phyloP scores from a whole-genome alignment of 2,113 vertebrate species.

The Ursus arctos region DNA sequence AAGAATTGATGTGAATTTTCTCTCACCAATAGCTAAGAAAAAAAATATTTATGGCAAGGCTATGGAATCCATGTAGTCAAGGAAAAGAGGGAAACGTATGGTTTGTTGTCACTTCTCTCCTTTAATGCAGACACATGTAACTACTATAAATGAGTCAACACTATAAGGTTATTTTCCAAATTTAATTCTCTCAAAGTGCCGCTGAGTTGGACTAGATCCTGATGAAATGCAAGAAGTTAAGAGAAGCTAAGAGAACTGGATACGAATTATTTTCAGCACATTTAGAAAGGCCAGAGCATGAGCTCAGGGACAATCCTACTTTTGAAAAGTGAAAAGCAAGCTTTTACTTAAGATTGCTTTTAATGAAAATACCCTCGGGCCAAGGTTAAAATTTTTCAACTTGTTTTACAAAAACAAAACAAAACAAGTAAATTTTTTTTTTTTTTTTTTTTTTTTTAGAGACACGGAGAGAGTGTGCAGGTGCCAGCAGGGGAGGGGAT shows the following conservation, averaged over 20 bases:
- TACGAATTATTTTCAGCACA: conserved; percentile 56
- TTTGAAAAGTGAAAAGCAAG: conserved; percentile 63
- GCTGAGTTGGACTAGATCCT: conserved; percentile 2
- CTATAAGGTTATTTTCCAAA: conserved; percentile 46
- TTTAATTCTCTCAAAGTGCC: conserved; percentile 60
- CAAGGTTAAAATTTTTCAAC: conserved; percentile 60
- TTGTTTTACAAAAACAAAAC: conserved; percentile 54
- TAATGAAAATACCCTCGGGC: conserved; percentile 53
- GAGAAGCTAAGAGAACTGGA: conserved; percentile 20
- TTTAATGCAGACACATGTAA: background rate
- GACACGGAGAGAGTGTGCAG: background rate
- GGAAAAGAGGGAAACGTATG: background rate
- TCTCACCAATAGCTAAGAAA: background rate
- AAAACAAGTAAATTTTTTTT: background rate
- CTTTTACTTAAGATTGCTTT: conserved; percentile 46
- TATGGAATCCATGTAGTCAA: background rate
- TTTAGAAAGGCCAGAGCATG: conserved; percentile 58
- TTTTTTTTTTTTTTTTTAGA: background rate
- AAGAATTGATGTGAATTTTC: background rate
- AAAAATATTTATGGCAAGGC: background rate
- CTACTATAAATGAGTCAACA: background rate
- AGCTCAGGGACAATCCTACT: conserved; percentile 38
- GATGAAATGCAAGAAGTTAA: conserved; percentile 52
- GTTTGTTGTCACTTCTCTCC: background rate
- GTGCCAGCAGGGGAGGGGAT: background rate